Conservation (phyloP, 2,888 invertebrate species). For the Nymphalis c-album region DNA sequence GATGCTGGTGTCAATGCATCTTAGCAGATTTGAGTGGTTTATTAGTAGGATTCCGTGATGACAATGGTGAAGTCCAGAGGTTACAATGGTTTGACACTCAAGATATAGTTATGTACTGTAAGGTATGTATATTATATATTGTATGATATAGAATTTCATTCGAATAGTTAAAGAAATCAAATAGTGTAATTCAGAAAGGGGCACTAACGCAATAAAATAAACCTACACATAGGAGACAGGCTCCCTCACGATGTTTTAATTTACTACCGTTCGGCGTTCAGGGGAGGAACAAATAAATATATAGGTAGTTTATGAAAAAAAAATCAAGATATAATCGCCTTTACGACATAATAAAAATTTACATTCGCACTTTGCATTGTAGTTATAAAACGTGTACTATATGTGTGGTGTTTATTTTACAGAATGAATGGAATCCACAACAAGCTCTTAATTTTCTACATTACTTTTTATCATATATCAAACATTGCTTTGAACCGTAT, state of each 20-base stretch:
- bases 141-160: no score
- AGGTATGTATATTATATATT: constrained; percentile 24
- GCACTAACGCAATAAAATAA: no score
- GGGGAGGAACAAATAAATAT: no score
- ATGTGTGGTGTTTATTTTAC: constrained; percentile 40
- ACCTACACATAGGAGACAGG: no score
- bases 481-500: constrained; percentile 39
- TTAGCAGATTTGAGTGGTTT: constrained; percentile 44
- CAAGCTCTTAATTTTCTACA: constrained; percentile 43
- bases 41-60: constrained; percentile 49
- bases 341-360: no score
- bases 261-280: no score
- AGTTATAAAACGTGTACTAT: background rate
- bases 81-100: constrained; percentile 47
- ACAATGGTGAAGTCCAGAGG: constrained; percentile 46
- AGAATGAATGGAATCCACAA: constrained; percentile 50
- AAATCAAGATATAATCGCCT: no score
- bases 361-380: background rate
- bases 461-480: constrained; percentile 44
- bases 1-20: constrained; percentile 29
- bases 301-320: no score
- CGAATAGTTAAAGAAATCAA: no score
- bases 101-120: constrained; percentile 38
- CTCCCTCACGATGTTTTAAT: no score
- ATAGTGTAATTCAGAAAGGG: no score